Base-by-base conservation (phyloP, 2,888 invertebrate genomes). In the Chymomyza fuscimana region DNA sequence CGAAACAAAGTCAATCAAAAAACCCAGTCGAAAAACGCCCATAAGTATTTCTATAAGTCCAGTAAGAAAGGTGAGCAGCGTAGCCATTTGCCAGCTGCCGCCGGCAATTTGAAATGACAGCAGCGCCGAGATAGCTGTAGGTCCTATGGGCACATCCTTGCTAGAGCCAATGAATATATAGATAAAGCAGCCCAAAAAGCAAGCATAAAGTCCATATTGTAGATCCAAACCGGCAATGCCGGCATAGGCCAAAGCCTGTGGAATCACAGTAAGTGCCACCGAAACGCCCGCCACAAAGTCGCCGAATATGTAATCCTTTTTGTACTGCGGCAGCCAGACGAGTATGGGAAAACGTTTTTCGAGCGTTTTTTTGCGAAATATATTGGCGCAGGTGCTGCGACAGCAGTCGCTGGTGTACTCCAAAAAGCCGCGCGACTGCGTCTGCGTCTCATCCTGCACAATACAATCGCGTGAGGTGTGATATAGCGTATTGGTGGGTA, bases 111-210 rank as follows among this genome's bases (percentile, higher is more conserved):
- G 96, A 90, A 94, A 96, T 3, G 97, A 97, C 79, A 98, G 94
- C 72, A 98, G 93, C 0, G 98, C 97, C 73, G 97, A 95, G 79
- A 98, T 97, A 79, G 98, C 98, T 2, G 97, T 98, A 4, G 98
- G 98, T 7, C 98, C 98, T 83, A 98, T 95, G 1, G 98, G 97
- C 78, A 97, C 96, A 91, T 98, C 97, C 91, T 97, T 97, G 91
- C 97, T 97, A 69, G 97, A 96, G 29, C 98, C 98, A 80, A 98
- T 94, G 78, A 98, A 92, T 81, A 97, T 96, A 93, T 98, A 98
- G 78, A 98, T 93, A 91, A 98, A 96, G 91, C 96, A 96, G 66
- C 98, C 97, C 85, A 98, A 92, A 92, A 98, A 98, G 22, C 98
- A 97, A 62, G 97, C 96, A 92, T 98, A 98, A 69, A 98, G 93